phyloP scores from a whole-genome alignment of 2,888 invertebrate genomes.

The Blastobasis adustella region DNA sequence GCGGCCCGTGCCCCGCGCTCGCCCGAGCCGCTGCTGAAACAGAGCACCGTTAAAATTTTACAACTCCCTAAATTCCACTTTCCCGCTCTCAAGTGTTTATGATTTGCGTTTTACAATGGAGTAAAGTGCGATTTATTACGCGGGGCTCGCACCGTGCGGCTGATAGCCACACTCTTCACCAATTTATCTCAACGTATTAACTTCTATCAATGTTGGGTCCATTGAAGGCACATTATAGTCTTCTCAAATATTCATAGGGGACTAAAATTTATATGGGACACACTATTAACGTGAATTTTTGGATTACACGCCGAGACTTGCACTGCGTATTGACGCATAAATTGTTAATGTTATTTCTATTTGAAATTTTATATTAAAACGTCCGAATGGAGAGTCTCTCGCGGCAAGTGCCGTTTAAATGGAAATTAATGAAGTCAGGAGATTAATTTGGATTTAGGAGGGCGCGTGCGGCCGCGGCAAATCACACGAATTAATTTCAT shows the following conservation, averaged over 20 bases:
- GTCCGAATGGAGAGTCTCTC: background rate
- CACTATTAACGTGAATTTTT: too few species aligned
- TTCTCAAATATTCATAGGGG: too few species aligned
- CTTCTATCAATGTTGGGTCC: too few species aligned
- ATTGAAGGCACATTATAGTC: too few species aligned
- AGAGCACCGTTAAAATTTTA: slow-evolving; percentile 45
- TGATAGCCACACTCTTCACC: background rate
- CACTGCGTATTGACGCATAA: background rate
- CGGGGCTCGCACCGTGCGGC: background rate
- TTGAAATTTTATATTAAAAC: slow-evolving; percentile 1
- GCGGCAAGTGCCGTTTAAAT: slow-evolving; percentile 24
- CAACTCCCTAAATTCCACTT: slow-evolving; percentile 33
- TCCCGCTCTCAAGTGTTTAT: slow-evolving; percentile 15
- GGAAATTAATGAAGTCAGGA: slow-evolving; percentile 35
- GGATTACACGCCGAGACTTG: too few species aligned
- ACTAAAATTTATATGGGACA: too few species aligned
- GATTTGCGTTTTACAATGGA: slow-evolving; percentile 18
- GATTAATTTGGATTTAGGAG: slow-evolving; percentile 35
- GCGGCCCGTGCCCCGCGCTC: too few species aligned
- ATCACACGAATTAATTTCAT: slow-evolving; percentile 27
- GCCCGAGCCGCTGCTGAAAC: too few species aligned
- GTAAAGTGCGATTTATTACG: background rate
- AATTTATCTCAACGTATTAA: too few species aligned
- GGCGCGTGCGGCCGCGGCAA: slow-evolving; percentile 28
- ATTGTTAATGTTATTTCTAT: slow-evolving; percentile 1